Percentiles rank a stretch among this genome's conserved stretches.
Conservation (phyloP, 64 coral and sea anemone genomes). For the Montipora capricornis region DNA sequence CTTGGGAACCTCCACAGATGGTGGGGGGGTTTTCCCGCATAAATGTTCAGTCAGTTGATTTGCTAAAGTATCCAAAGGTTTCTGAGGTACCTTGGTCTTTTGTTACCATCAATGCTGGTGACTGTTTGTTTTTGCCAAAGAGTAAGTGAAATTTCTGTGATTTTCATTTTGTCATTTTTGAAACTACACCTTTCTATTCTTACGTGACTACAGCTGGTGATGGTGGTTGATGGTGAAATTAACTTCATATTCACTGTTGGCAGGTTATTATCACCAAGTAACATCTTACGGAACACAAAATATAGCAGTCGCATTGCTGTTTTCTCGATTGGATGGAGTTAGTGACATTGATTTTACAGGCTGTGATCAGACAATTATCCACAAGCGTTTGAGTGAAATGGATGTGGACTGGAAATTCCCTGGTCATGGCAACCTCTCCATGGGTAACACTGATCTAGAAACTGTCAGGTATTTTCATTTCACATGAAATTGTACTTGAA, state of each 20-base stretch:
- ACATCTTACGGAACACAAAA: constrained; percentile 91
- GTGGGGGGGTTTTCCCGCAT: constrained; percentile 90
- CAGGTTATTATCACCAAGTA: constrained; percentile 97
- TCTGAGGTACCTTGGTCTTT: constrained; percentile 87
- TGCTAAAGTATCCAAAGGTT: constrained; percentile 86
- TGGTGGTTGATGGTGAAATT: not conserved
- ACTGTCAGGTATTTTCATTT: constrained; percentile 57
- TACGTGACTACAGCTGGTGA: too few species aligned
- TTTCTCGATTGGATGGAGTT: constrained; percentile 82
- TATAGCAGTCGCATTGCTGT: constrained; percentile 86
- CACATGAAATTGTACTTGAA: not conserved
- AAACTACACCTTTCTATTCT: not conserved
- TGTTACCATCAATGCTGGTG: constrained; percentile 90
- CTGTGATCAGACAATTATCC: constrained; percentile 61
- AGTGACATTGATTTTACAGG: constrained; percentile 67
- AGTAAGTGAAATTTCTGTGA: constrained; percentile 43
- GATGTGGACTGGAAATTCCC: constrained; percentile 93
- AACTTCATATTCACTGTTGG: not conserved
- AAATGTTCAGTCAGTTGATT: constrained; percentile 78
- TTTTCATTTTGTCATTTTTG: not conserved
- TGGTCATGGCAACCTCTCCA: constrained; percentile 90
- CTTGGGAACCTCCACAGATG: constrained; percentile 91
- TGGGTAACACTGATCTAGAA: constrained; percentile 91
- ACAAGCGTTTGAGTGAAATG: constrained; percentile 78
- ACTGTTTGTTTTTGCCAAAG: constrained; percentile 95